phyloP scores from a whole-genome alignment of 2,113 vertebrate genomes.

The Peromyscus maniculatus region DNA sequence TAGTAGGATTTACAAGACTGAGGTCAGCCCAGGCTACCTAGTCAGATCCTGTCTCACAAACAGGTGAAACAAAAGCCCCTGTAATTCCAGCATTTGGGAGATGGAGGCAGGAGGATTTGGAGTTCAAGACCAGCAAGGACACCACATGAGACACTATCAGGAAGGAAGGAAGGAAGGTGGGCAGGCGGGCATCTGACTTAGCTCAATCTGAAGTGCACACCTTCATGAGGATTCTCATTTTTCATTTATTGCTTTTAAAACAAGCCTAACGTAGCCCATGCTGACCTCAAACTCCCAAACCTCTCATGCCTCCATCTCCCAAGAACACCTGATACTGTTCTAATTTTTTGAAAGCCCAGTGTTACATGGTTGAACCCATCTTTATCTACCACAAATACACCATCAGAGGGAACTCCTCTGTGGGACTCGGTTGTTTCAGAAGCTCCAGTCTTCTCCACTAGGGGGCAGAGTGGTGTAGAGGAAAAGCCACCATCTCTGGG shows the following conservation, averaged over 20 bases:
- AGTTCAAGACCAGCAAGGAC: neutral
- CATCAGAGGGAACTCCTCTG: neutral
- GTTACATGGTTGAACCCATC: neutral
- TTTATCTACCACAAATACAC: neutral
- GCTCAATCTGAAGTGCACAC: neutral
- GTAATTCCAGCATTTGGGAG: neutral
- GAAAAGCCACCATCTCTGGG: neutral
- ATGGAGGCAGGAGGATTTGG: neutral
- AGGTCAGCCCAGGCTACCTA: neutral
- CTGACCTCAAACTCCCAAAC: neutral
- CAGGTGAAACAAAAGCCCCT: neutral
- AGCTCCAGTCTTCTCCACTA: constrained; percentile 14
- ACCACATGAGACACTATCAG: neutral
- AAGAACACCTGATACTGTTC: no score
- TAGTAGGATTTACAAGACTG: neutral
- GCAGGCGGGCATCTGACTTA: neutral
- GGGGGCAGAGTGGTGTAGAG: constrained; percentile 46
- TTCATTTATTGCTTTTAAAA: neutral
- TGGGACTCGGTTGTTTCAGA: neutral
- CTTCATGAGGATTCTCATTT: neutral
- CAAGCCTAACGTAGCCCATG: neutral
- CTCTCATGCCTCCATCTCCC: neutral
- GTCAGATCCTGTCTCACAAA: neutral
- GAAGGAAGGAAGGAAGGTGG: neutral
- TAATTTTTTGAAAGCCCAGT: neutral